Percentiles rank a stretch among this genome's conserved stretches.
These are phyloP conservation scores for Lithosia quadra DNA, from an alignment of 2,888 invertebrate species.

Conservation along the genomic window DNA sequence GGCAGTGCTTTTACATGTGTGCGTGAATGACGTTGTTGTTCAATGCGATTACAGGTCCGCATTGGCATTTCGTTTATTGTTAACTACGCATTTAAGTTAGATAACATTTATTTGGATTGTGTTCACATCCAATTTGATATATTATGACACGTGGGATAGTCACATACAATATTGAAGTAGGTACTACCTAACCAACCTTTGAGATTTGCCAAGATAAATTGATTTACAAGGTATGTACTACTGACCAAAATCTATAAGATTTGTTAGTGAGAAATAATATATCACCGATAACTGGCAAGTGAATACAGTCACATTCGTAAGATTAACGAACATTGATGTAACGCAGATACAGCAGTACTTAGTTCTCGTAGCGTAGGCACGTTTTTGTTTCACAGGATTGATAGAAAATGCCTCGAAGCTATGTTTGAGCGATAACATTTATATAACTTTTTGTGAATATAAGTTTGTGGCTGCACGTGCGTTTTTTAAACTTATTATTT, in stretches of 20 bases:
- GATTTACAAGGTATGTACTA: constrained; percentile 30
- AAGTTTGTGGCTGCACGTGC: constrained; percentile 11
- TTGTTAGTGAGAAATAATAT: constrained; percentile 8
- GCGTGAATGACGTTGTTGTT: constrained; percentile 85
- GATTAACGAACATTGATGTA: constrained; percentile 8
- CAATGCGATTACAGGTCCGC: constrained; percentile 84
- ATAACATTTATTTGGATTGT: constrained; percentile 8
- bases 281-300: neutral
- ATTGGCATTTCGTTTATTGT: constrained; percentile 57
- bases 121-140: constrained; percentile 19
- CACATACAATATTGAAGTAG: constrained; percentile 22
- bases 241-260: constrained; percentile 39
- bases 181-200: constrained; percentile 30
- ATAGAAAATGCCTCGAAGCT: constrained; percentile 13
- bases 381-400: neutral
- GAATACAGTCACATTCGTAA: neutral
- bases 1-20: constrained; percentile 75
- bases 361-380: neutral
- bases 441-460: constrained; percentile 15
- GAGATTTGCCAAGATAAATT: constrained; percentile 45
- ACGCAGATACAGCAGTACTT: neutral
- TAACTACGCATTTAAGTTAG: constrained; percentile 44
- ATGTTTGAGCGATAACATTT: constrained; percentile 5
- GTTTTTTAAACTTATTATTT: constrained; percentile 4
- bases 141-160: constrained; percentile 16